Percentiles rank a stretch among this genome's conserved stretches.
Conservation (phyloP, 2,113 vertebrate species). For the Notechis scutatus region DNA sequence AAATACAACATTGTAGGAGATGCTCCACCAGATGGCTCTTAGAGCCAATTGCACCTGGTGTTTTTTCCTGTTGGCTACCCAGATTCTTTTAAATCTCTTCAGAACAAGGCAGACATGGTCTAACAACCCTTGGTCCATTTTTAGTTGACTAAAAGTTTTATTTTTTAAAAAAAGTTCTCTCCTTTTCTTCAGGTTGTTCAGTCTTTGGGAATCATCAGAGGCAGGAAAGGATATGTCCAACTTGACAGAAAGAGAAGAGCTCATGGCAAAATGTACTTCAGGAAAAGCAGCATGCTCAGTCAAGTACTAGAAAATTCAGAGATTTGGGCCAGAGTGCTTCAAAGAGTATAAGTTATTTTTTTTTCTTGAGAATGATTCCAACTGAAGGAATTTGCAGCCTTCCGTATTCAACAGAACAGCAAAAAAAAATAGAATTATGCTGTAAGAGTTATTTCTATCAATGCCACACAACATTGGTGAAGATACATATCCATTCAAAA, state of each 20-base stretch:
- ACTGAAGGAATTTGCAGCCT: neutral
- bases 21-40: constrained; percentile 7
- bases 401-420: neutral
- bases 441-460: neutral
- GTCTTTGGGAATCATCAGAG: constrained; percentile 64
- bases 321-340: constrained; percentile 17
- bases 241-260: constrained; percentile 52
- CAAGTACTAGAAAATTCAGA: constrained; percentile 1
- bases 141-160: constrained; percentile 49
- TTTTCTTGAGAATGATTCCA: neutral
- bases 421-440: neutral
- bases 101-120: neutral
- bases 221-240: constrained; percentile 68
- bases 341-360: constrained; percentile 15
- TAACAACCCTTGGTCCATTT: constrained; percentile 45
- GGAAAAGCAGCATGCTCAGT: constrained; percentile 52
- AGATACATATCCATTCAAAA: neutral
- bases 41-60: neutral
- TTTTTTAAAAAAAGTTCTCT: neutral
- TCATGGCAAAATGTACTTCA: constrained; percentile 54
- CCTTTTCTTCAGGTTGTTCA: constrained; percentile 41
- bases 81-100: constrained; percentile 1
- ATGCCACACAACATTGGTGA: neutral
- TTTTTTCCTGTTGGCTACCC: neutral
- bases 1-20: neutral